Conservation (phyloP, 2,797 vertebrate species). For the Dendrocincla tyrannina region DNA sequence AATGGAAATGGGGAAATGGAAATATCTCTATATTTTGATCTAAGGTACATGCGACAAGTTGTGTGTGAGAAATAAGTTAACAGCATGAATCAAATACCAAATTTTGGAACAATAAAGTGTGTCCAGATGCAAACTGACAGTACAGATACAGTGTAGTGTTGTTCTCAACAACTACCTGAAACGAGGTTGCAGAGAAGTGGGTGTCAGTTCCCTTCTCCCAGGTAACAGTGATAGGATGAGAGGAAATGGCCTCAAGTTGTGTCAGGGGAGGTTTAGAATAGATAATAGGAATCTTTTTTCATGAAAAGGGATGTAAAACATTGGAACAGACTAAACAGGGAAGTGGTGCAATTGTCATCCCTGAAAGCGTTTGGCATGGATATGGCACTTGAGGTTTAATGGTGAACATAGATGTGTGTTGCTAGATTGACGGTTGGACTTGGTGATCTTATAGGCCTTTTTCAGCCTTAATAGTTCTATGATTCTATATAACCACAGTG, state of each 20-base stretch:
- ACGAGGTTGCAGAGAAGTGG: not conserved
- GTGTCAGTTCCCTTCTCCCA: not conserved
- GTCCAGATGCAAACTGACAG: not conserved
- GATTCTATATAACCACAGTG: not conserved
- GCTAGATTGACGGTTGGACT: not conserved
- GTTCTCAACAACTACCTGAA: not conserved
- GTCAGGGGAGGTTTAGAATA: fast-evolving
- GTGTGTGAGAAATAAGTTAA: not conserved
- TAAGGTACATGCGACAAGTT: not conserved
- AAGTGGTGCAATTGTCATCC: not conserved
- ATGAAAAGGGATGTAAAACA: not conserved
- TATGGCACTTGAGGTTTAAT: not conserved
- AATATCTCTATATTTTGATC: not conserved
- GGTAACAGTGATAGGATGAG: not conserved
- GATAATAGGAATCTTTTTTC: not conserved
- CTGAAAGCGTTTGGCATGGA: not conserved
- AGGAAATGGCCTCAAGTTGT: not conserved
- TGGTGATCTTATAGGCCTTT: not conserved
- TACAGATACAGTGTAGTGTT: not conserved
- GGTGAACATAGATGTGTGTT: not conserved
- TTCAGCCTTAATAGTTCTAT: not conserved
- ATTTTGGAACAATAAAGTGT: not conserved
- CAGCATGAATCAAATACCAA: not conserved
- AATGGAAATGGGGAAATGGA: not conserved
- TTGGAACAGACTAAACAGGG: not conserved